phyloP scores from a whole-genome alignment of 2,113 vertebrate species.

The Theristicus caerulescens region DNA sequence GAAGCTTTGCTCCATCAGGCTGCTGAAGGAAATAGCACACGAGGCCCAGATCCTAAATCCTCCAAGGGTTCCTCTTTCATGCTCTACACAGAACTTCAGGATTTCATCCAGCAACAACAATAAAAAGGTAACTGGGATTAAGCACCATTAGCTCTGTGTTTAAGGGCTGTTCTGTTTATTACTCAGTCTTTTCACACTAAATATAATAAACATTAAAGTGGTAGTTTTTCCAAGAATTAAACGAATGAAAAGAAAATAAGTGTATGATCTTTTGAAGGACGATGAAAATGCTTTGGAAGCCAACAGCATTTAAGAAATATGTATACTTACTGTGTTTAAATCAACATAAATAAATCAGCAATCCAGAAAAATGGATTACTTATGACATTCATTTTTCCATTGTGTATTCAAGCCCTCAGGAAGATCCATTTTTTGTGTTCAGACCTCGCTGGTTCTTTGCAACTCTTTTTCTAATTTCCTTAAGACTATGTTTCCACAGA shows the following conservation, averaged over 20 bases:
- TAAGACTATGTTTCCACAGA: slow-evolving; percentile 32
- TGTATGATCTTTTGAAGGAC: background rate
- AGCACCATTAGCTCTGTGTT: background rate
- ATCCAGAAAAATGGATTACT: slow-evolving; percentile 42
- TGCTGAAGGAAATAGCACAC: background rate
- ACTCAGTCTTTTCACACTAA: background rate
- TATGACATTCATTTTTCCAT: slow-evolving; percentile 36
- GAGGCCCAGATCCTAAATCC: background rate
- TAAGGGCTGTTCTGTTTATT: background rate
- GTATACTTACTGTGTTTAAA: slow-evolving; percentile 16
- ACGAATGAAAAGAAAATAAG: slow-evolving; percentile 1
- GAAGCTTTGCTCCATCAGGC: background rate
- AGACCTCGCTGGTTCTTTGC: slow-evolving; percentile 16
- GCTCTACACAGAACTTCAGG: background rate
- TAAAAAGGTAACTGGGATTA: background rate
- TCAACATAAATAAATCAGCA: slow-evolving; percentile 38
- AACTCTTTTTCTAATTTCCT: slow-evolving; percentile 53
- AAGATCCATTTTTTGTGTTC: slow-evolving; percentile 32
- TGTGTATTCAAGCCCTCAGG: slow-evolving; percentile 49
- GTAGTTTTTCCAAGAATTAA: background rate
- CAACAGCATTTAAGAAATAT: slow-evolving; percentile 44
- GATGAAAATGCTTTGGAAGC: too few relatives aligned
- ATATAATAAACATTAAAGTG: background rate
- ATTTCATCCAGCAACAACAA: background rate
- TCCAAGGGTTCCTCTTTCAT: background rate